phyloP scores from a whole-genome alignment of 1,140 invertebrate species.

The Sipha flava region DNA sequence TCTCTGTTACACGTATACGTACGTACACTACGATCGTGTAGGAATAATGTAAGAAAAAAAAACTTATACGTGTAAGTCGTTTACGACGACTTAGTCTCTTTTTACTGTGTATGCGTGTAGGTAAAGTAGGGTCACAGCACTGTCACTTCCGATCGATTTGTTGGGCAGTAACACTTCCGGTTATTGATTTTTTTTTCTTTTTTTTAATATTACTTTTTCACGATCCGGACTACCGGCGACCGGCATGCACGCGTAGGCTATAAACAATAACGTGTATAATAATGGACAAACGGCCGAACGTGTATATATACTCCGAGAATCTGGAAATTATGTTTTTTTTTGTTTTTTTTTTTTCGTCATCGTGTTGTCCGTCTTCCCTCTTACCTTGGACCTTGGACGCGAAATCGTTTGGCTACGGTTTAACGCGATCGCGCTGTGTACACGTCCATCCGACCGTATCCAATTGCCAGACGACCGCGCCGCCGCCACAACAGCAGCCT shows the following conservation, averaged over 20 bases:
- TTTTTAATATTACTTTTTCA: too few relatives aligned
- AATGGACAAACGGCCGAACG: background rate
- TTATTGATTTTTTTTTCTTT: background rate
- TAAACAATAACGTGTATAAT: background rate
- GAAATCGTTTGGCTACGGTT: conserved; percentile 24
- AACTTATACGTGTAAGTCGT: too few relatives aligned
- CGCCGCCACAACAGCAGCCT: background rate
- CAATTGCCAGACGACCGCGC: conserved; percentile 10
- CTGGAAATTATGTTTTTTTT: background rate
- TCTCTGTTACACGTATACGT: too few relatives aligned
- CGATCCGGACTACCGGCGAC: background rate
- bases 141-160: background rate
- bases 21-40: too few relatives aligned
- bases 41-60: too few relatives aligned
- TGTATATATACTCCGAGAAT: background rate
- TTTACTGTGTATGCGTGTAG: background rate
- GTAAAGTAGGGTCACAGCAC: background rate
- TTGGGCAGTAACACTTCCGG: background rate
- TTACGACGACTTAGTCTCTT: background rate
- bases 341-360: background rate
- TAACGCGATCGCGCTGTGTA: conserved; percentile 17
- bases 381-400: background rate
- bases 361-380: background rate
- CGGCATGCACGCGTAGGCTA: background rate
- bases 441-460: background rate